These are phyloP conservation scores for Philopotamus ludificatus DNA, from an alignment of 1,140 invertebrate species.

Conservation along the genomic window DNA sequence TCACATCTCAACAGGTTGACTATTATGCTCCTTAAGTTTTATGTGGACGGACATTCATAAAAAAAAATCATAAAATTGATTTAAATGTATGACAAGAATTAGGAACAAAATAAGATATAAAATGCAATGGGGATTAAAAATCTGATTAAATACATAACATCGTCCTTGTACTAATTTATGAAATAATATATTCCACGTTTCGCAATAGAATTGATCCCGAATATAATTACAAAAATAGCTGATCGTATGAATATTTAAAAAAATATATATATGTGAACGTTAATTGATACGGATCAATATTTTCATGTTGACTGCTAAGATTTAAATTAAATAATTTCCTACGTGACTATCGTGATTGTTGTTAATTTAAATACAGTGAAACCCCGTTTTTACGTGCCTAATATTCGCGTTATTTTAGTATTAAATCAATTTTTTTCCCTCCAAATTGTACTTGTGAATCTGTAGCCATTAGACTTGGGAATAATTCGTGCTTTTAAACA, in stretches of 20 bases:
- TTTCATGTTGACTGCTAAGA: too few species aligned
- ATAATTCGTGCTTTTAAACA: too few species aligned
- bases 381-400: too few species aligned
- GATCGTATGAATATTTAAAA: neutral
- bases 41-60: conserved; percentile 15
- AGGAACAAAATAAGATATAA: neutral
- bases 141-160: neutral
- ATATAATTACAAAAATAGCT: neutral
- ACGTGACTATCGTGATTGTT: too few species aligned
- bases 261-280: neutral
- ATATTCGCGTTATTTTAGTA: too few species aligned
- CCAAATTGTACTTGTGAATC: too few species aligned
- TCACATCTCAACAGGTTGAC: neutral
- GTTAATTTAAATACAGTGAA: too few species aligned
- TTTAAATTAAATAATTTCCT: too few species aligned
- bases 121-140: neutral
- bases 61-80: neutral
- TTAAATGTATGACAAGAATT: neutral
- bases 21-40: conserved; percentile 7
- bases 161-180: neutral
- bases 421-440: too few species aligned
- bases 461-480: too few species aligned
- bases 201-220: neutral
- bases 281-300: too few species aligned
- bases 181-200: neutral